phyloP scores from a whole-genome alignment of 2,113 vertebrate species.

The Odontophorus gujanensis region DNA sequence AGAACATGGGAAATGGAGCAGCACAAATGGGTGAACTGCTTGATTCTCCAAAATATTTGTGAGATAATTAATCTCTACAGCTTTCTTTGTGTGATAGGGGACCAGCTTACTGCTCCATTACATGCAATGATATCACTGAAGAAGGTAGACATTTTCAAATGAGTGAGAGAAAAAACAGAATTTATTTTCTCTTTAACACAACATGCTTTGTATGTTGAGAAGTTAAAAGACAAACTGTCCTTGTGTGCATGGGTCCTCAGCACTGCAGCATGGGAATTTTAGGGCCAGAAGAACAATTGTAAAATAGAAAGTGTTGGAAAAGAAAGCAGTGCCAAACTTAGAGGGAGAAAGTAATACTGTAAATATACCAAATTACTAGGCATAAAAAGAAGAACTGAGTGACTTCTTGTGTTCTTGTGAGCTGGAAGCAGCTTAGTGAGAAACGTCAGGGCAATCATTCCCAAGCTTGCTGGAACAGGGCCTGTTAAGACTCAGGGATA shows the following conservation, averaged over 20 bases:
- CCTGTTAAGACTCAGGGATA: not conserved
- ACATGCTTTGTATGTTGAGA: conserved; percentile 55
- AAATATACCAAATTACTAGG: conserved; percentile 58
- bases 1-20: conserved; percentile 66
- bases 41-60: conserved; percentile 67
- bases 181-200: conserved; percentile 59
- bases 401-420: conserved; percentile 37
- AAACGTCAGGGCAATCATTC: conserved; percentile 51
- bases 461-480: conserved; percentile 52
- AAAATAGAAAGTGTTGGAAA: conserved; percentile 22
- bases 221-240: conserved; percentile 42
- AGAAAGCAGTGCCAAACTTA: conserved; percentile 33
- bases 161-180: conserved; percentile 35
- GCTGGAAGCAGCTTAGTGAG: conserved; percentile 48
- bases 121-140: conserved; percentile 20
- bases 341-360: conserved; percentile 50
- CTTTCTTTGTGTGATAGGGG: conserved; percentile 51
- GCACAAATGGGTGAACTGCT: conserved; percentile 65
- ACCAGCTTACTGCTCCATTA: conserved; percentile 55
- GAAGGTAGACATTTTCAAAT: conserved; percentile 58
- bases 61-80: conserved; percentile 71
- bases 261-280: conserved; percentile 2
- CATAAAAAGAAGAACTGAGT: conserved; percentile 42
- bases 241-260: conserved; percentile 32
- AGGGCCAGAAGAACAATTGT: conserved; percentile 34